Percentiles rank a stretch among this genome's conserved stretches.
These are phyloP conservation scores for Sabatieria punctata DNA, from an alignment of 2,888 invertebrate species.

Conservation along the genomic window DNA sequence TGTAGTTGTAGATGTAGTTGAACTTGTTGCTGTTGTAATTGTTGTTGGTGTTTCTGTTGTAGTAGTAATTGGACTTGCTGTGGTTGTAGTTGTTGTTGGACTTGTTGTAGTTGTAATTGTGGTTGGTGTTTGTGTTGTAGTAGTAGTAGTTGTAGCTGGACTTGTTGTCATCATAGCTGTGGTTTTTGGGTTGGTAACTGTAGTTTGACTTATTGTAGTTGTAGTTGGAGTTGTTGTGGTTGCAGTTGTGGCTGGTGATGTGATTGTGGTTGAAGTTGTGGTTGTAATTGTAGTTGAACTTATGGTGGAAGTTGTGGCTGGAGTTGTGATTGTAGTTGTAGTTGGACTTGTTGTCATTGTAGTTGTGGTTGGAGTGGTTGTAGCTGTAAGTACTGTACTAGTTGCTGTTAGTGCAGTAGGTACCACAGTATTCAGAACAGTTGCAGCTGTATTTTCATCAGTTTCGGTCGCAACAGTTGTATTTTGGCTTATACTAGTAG, in stretches of 20 bases:
- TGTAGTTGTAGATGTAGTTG: background rate
- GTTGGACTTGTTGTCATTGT: conserved; percentile 1
- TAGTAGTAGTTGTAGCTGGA: no score
- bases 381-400: no score
- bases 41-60: background rate
- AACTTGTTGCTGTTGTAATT: background rate
- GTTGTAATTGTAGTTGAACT: background rate
- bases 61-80: background rate
- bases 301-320: background rate
- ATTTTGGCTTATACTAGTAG: no score
- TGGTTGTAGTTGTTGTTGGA: background rate
- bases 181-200: no score
- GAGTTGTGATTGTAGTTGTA: background rate
- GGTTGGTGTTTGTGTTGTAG: conserved; percentile 1
- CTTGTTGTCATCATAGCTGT: no score
- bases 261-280: no score
- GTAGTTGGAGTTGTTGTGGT: no score
- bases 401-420: no score
- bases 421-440: no score
- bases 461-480: no score
- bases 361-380: conserved; percentile 1
- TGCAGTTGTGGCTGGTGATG: background rate
- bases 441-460: no score
- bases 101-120: conserved; percentile 3
- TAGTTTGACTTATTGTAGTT: no score